These are phyloP conservation scores for Parazoanthus atlanticus DNA, from an alignment of 92 coral and sea anemone species.

Conservation along the genomic window DNA sequence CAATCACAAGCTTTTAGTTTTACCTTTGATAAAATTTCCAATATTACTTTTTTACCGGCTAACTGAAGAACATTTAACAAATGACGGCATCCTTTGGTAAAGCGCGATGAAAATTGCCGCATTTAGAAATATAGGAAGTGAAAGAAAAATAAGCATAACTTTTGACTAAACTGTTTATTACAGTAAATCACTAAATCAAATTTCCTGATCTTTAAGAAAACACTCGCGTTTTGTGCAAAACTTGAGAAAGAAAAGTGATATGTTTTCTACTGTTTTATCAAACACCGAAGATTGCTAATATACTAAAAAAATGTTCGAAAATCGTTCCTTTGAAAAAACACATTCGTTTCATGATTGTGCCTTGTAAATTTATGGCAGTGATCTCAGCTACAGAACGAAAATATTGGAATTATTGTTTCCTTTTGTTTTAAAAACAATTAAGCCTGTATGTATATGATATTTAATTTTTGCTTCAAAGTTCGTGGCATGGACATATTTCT, in stretches of 20 bases:
- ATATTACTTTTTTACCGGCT: background rate
- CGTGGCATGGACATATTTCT: conserved; percentile 5
- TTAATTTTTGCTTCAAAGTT: conserved; percentile 13
- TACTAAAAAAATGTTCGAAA: background rate
- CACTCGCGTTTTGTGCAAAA: background rate
- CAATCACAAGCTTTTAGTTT: background rate
- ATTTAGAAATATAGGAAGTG: background rate
- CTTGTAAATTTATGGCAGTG: background rate
- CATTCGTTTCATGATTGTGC: background rate
- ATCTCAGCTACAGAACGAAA: no score
- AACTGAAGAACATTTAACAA: background rate
- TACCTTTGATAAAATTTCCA: background rate
- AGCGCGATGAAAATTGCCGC: conserved; percentile 3
- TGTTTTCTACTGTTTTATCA: background rate
- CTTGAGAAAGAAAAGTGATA: background rate
- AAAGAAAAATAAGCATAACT: background rate
- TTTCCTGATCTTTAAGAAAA: background rate
- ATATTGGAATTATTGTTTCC: background rate
- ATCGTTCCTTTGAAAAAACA: background rate
- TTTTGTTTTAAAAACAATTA: conserved; percentile 13
- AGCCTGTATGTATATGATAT: background rate
- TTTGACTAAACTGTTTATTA: background rate
- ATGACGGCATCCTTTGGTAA: background rate
- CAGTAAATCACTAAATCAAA: background rate
- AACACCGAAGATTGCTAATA: background rate